A percentile compares a stretch with the other conserved stretches of the same genome.
Conservation (phyloP, 2,797 vertebrate species). For the Glyptemys insculpta region DNA sequence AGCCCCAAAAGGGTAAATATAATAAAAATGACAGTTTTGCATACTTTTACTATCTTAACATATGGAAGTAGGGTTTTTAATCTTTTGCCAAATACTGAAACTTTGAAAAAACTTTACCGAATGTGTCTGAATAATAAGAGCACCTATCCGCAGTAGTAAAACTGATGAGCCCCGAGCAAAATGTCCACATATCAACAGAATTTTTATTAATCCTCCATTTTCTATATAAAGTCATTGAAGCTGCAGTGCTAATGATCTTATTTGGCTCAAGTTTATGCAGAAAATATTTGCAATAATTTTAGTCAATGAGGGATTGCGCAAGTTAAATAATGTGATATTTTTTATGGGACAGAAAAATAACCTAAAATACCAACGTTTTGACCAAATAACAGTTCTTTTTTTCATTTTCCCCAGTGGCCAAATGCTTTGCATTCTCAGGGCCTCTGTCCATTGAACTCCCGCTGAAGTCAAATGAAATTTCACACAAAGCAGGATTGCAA, state of each 20-base stretch:
- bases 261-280: not conserved
- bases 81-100: not conserved
- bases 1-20: slow-evolving; percentile 34
- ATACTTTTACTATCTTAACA: slow-evolving; percentile 32
- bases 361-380: not conserved
- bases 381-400: not conserved
- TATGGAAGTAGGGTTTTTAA: slow-evolving; percentile 10
- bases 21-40: not conserved
- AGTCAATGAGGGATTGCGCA: not conserved
- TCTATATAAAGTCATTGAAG: slow-evolving; percentile 8
- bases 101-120: slow-evolving; percentile 49
- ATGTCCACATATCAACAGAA: slow-evolving; percentile 6
- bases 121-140: not conserved
- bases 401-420: not conserved
- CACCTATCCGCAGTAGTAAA: slow-evolving; percentile 22
- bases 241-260: not conserved
- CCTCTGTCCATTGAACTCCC: not conserved
- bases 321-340: not conserved
- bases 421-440: not conserved
- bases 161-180: slow-evolving; percentile 42
- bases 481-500: not conserved
- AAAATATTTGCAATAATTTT: slow-evolving; percentile 6
- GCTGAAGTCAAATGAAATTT: not conserved
- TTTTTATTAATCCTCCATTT: slow-evolving; percentile 45
- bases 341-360: not conserved